phyloP scores from a whole-genome alignment of 2,797 vertebrate species.

The Acanthis flammea region DNA sequence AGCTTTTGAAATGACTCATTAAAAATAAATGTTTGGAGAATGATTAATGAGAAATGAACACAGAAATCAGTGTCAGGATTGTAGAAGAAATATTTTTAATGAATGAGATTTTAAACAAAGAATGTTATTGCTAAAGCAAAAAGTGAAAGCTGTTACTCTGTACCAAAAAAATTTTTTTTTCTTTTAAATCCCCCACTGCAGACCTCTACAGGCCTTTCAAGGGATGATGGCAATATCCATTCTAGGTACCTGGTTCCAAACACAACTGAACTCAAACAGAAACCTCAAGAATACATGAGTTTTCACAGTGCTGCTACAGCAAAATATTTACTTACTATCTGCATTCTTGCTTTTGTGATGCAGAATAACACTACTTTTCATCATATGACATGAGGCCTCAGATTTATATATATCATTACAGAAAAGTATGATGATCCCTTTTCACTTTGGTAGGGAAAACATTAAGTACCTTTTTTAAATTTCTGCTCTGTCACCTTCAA shows the following conservation, averaged over 20 bases:
- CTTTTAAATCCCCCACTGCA: neutral
- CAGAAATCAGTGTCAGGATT: neutral
- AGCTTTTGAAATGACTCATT: neutral
- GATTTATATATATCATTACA: neutral
- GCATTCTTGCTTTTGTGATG: neutral
- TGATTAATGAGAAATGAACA: neutral
- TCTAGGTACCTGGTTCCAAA: neutral
- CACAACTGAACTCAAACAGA: neutral
- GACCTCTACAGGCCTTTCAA: neutral
- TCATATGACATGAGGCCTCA: neutral
- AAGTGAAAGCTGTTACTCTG: neutral
- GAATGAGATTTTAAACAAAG: neutral
- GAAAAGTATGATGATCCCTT: neutral
- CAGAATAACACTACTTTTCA: neutral
- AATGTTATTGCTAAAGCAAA: neutral
- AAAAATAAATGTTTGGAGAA: neutral
- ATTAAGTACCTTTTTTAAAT: neutral
- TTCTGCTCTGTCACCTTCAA: neutral
- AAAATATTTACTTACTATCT: neutral
- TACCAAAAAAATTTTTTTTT: neutral
- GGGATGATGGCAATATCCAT: neutral
- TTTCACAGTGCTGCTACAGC: neutral
- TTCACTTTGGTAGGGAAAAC: neutral
- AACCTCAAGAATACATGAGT: neutral
- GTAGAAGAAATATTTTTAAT: neutral